A percentile compares a stretch with the other conserved stretches of the same genome.
Conservation (phyloP, 1,140 invertebrate genomes). For the Heliconius hermathena region DNA sequence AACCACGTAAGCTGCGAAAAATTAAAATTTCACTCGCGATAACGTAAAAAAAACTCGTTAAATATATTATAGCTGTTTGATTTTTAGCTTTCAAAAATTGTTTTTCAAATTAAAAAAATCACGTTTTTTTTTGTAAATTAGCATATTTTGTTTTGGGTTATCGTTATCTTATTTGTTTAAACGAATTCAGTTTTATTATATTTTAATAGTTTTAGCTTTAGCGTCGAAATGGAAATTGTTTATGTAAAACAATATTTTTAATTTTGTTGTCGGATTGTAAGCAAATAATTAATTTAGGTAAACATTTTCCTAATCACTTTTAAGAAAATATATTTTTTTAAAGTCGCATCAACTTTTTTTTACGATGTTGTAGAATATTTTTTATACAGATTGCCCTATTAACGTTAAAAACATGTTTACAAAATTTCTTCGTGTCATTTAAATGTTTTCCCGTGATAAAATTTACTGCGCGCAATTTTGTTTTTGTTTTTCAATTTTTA, state of each 20-base stretch:
- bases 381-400: not conserved
- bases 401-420: slow-evolving; percentile 58
- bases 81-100: not conserved
- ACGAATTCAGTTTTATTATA: not conserved
- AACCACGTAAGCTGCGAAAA: slow-evolving; percentile 34
- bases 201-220: not conserved
- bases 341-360: not conserved
- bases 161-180: not conserved
- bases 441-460: slow-evolving; percentile 36
- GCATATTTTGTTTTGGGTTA: not conserved
- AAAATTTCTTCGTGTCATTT: slow-evolving; percentile 36
- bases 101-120: not conserved
- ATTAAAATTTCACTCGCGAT: slow-evolving; percentile 32
- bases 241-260: not conserved
- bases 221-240: not conserved
- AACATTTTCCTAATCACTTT: not conserved
- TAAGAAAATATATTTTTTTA: not conserved
- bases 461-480: slow-evolving; percentile 51
- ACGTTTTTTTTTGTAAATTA: slow-evolving; percentile 5
- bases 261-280: not conserved
- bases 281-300: not conserved
- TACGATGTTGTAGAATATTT: not conserved
- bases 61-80: not conserved
- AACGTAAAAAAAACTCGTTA: not conserved
- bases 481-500: slow-evolving; percentile 25